phyloP scores from a whole-genome alignment of 2,888 invertebrate species.

The Lamproptera curius region DNA sequence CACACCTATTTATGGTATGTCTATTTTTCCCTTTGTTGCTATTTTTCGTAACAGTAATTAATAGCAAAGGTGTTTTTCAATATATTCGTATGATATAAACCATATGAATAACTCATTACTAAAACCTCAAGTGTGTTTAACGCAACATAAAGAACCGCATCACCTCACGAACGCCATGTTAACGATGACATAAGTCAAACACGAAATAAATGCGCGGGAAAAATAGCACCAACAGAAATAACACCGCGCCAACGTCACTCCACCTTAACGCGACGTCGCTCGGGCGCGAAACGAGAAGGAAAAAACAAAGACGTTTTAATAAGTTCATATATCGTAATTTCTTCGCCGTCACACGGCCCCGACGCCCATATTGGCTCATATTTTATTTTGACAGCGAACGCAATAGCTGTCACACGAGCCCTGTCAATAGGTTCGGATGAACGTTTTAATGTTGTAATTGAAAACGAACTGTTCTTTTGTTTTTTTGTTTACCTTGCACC shows the following conservation, averaged over 20 bases:
- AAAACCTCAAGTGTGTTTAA: no score
- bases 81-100: no score
- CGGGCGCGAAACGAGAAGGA: constrained; percentile 66
- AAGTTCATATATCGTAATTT: constrained; percentile 70
- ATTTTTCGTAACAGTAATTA: no score
- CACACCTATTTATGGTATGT: no score
- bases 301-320: constrained; percentile 62
- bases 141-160: no score
- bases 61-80: no score
- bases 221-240: constrained; percentile 24
- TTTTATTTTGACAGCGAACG: constrained; percentile 69
- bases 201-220: background rate
- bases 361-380: constrained; percentile 69
- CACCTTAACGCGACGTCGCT: constrained; percentile 51
- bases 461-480: background rate
- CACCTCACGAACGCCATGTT: no score
- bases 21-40: no score
- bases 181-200: background rate
- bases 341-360: constrained; percentile 58
- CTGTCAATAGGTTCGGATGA: constrained; percentile 32
- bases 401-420: constrained; percentile 48
- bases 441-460: constrained; percentile 10
- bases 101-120: no score
- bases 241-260: constrained; percentile 35
- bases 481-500: background rate